Conservation (phyloP, 2,113 vertebrate species). For the Ictalurus punctatus region DNA sequence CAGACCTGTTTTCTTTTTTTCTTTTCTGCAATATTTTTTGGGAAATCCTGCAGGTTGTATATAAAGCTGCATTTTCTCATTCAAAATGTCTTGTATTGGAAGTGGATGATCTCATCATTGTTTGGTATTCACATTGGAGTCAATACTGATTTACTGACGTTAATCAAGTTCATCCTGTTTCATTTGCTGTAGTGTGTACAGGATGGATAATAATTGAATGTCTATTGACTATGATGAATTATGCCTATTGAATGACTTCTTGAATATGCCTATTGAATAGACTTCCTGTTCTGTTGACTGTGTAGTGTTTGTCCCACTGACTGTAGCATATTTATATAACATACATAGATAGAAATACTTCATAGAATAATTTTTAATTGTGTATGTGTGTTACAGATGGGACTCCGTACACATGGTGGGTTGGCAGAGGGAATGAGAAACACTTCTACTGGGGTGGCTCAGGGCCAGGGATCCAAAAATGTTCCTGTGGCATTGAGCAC, state of each 20-base stretch:
- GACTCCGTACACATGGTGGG: slow-evolving; percentile 91
- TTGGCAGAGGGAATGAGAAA: slow-evolving; percentile 89
- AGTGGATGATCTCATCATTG: background rate
- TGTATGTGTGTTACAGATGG: slow-evolving; percentile 72
- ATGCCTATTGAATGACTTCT: background rate
- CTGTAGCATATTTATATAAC: background rate
- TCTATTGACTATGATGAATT: background rate
- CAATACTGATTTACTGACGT: background rate
- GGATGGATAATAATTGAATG: background rate
- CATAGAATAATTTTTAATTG: too few relatives aligned
- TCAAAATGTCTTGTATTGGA: background rate
- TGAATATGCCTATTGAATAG: background rate
- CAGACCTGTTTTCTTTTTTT: background rate
- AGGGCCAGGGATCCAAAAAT: slow-evolving; percentile 92
- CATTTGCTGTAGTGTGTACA: background rate
- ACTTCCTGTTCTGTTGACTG: background rate
- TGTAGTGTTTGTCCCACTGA: background rate
- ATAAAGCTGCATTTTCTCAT: background rate
- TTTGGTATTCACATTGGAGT: background rate
- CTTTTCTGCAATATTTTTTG: background rate
- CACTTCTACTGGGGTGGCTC: slow-evolving; percentile 97
- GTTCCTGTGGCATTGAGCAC: slow-evolving; percentile 91
- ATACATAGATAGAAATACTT: too few relatives aligned
- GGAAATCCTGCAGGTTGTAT: background rate
- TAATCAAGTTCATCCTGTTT: background rate